phyloP scores from a whole-genome alignment of 2,888 invertebrate species.

The Cryptus armator region DNA sequence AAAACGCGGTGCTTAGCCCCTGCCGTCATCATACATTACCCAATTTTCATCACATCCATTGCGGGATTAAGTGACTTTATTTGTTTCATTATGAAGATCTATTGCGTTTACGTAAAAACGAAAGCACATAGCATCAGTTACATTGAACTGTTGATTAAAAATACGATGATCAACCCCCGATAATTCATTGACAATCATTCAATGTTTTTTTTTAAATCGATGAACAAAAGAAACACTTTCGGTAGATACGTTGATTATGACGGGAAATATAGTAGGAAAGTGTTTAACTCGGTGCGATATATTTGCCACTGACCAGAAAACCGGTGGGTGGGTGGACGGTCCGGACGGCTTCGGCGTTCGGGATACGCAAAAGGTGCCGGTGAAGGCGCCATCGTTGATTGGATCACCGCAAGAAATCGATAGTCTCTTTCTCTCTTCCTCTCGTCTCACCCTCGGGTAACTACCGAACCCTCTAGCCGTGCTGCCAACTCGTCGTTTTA shows the following conservation, averaged over 20 bases:
- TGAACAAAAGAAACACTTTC: background rate
- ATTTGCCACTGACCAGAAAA: slow-evolving; percentile 20
- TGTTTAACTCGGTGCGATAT: background rate
- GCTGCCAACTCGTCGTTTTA: slow-evolving; percentile 59
- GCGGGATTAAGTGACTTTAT: background rate
- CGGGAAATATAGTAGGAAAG: background rate
- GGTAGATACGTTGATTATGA: background rate
- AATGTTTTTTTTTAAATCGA: background rate
- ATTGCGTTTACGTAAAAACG: background rate
- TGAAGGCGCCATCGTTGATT: slow-evolving; percentile 84
- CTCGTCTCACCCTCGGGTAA: slow-evolving; percentile 65
- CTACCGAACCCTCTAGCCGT: slow-evolving; percentile 61
- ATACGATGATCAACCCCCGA: background rate
- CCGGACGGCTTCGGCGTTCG: slow-evolving; percentile 13
- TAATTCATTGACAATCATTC: background rate
- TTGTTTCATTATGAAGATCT: background rate
- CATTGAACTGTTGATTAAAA: background rate
- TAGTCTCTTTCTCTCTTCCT: slow-evolving; percentile 75
- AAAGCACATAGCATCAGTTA: background rate
- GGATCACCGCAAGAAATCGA: slow-evolving; percentile 84
- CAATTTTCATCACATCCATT: background rate
- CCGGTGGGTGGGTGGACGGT: slow-evolving; percentile 25
- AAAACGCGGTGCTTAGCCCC: no score
- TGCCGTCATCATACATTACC: no score
- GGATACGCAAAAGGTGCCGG: slow-evolving; percentile 77